Evolutionary conservation across 2,888 invertebrate species (phyloP), one percentile per base, ranked within the genome.

Genomic region (Parnassius orleans): DNA sequence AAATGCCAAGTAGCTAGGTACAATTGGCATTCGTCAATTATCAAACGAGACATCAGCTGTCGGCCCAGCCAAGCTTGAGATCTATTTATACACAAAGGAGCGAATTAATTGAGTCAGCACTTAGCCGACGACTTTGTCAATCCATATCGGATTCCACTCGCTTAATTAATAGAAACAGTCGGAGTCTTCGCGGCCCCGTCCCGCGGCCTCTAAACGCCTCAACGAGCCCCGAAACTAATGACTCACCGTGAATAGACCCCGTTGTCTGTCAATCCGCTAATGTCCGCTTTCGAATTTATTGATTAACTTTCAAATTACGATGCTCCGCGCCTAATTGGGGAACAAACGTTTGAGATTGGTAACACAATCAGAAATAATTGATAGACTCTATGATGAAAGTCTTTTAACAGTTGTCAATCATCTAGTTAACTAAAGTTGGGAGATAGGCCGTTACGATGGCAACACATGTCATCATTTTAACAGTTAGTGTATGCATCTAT

Each of bases 81-180:
- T 62, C 57, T 68, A 64, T 66, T 65, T 66, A 64, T 66, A 64
- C 65, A 61, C 57, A 63, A 63, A 57, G 61, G 55, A 64, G 55
- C 47, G 61, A 59, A 58, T 66, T 60, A 63, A 58, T 65, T 61
- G 64, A 64, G 63, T 61, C 65, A 61, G 63, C 62, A 63, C 67
- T 53, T 57, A 48, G 55, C 53, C 63, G 44, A 53, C 63, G 53
- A 54, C 53, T 58, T 61, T 53, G 66, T 67, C 69, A 68, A 67
- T 72, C 69, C 66, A 70, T 72, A 74, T 75, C 71, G 63, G 65
- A 70, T 75, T 76, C 67, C 73, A 60, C 51, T 57, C 53, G 66
- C 61, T 66, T 72, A 74, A 74, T 76, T 72, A 75, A 70, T 70
- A 68, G 68, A 72, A 51, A 51, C 43, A 19, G 58, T n/a, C 50